Percentiles rank a stretch among this genome's conserved stretches.
phyloP scores from a whole-genome alignment of 1,140 invertebrate species.

The Capitella teleta region DNA sequence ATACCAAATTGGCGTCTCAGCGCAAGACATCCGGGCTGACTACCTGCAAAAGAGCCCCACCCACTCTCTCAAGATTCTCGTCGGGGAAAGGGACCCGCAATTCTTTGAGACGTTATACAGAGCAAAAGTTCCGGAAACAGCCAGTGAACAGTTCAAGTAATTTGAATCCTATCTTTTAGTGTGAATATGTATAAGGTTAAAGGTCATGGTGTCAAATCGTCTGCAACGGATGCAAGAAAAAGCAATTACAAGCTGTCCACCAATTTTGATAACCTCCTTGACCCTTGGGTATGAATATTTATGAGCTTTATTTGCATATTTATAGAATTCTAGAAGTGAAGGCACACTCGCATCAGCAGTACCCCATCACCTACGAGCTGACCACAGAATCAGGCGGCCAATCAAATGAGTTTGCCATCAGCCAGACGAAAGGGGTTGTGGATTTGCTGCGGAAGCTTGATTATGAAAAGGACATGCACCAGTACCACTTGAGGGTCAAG shows the following conservation, averaged over 20 bases:
- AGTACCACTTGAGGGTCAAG: conserved; percentile 13
- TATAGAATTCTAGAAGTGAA: conserved; percentile 10
- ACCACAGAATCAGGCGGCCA: conserved; percentile 11
- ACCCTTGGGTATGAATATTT: neutral
- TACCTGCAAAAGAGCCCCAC: conserved; percentile 10
- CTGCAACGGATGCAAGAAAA: neutral
- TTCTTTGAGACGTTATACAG: conserved; percentile 11
- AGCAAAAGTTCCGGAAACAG: conserved; percentile 12
- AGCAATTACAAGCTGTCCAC: neutral
- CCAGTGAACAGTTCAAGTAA: conserved; percentile 7
- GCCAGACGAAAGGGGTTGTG: conserved; percentile 11
- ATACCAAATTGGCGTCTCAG: conserved; percentile 13
- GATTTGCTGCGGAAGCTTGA: conserved; percentile 10
- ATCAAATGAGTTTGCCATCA: conserved; percentile 13
- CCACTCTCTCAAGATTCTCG: conserved; percentile 14
- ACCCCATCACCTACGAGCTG: conserved; percentile 13
- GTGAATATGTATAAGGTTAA: neutral
- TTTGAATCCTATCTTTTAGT: neutral
- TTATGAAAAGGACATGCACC: conserved; percentile 14
- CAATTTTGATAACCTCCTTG: neutral
- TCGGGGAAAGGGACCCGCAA: conserved; percentile 8
- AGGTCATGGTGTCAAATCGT: no score
- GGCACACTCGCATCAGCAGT: conserved; percentile 12
- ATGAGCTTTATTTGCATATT: neutral
- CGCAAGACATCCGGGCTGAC: conserved; percentile 4